Percentiles rank a stretch among this genome's conserved stretches.
Evolutionary conservation across 2,888 invertebrate genomes (phyloP).

Genomic region (Diarsia dahlii): DNA sequence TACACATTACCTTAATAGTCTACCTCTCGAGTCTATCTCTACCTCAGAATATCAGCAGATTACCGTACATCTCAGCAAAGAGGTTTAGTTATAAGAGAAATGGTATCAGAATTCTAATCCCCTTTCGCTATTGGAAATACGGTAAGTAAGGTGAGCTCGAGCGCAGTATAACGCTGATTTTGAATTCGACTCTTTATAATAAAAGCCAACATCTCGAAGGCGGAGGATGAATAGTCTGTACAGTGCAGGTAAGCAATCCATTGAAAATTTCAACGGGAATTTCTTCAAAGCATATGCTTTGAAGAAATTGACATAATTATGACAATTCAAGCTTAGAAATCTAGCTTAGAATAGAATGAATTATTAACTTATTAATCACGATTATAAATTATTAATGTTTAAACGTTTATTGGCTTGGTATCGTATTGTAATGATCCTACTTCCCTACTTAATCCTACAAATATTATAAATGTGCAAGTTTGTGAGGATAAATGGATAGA

Average conservation of each 20-base stretch:
- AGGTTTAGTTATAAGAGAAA: conserved; percentile 50
- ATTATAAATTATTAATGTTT: conserved; percentile 31
- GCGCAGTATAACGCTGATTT: conserved; percentile 50
- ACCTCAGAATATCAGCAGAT: conserved; percentile 14
- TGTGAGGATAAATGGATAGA: too few species aligned
- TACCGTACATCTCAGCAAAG: conserved; percentile 34
- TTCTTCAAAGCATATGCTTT: conserved; percentile 4
- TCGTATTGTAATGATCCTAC: conserved; percentile 25
- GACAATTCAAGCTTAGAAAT: too few species aligned
- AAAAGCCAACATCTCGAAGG: conserved; percentile 50
- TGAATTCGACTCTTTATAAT: conserved; percentile 51
- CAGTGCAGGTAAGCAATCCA: conserved; percentile 37
- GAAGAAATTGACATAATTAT: too few species aligned
- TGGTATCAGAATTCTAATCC: conserved; percentile 56
- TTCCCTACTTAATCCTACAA: too few species aligned
- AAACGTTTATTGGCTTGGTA: conserved; percentile 27
- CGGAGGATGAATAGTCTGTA: conserved; percentile 44
- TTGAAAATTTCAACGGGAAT: conserved; percentile 38
- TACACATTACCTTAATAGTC: conserved; percentile 12
- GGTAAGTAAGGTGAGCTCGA: conserved; percentile 49
- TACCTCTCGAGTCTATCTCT: neutral
- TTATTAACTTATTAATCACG: conserved; percentile 14
- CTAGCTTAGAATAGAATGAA: too few species aligned
- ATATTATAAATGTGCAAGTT: too few species aligned
- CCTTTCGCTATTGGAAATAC: conserved; percentile 44